phyloP scores from a whole-genome alignment of 1,140 invertebrate genomes.

The Triops longicaudatus region DNA sequence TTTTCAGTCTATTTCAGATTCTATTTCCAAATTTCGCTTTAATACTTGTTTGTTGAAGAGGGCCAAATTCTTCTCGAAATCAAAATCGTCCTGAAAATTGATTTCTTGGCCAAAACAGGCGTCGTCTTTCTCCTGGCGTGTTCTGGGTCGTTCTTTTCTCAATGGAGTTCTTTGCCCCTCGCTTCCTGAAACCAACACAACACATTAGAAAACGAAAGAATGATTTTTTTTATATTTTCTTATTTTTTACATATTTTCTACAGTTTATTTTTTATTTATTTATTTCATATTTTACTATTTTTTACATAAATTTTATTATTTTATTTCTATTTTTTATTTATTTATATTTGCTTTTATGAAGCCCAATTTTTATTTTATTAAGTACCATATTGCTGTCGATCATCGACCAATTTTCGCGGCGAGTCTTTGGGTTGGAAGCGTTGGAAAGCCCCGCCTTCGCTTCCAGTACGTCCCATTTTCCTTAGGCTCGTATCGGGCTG shows the following conservation, averaged over 20 bases:
- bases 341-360: too few relatives aligned
- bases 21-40: background rate
- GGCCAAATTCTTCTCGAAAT: slow-evolving; percentile 87
- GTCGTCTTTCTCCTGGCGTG: slow-evolving; percentile 44
- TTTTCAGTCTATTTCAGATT: too few relatives aligned
- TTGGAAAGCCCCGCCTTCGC: slow-evolving; percentile 41
- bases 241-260: too few relatives aligned
- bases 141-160: slow-evolving; percentile 42
- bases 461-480: slow-evolving; percentile 35
- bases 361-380: too few relatives aligned
- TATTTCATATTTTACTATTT: too few relatives aligned
- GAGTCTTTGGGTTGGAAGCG: slow-evolving; percentile 34
- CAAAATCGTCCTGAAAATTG: slow-evolving; percentile 64
- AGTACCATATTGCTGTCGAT: slow-evolving; percentile 21
- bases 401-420: slow-evolving; percentile 26
- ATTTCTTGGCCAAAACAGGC: slow-evolving; percentile 53
- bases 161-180: slow-evolving; percentile 38
- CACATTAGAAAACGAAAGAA: too few relatives aligned
- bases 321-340: background rate
- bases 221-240: too few relatives aligned
- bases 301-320: too few relatives aligned
- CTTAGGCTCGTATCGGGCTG: slow-evolving; percentile 36
- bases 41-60: slow-evolving; percentile 70
- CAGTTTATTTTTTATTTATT: too few relatives aligned
- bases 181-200: background rate